Evolutionary conservation across 2,888 invertebrate genomes (phyloP), one percentile per base, ranked within the genome.

Genomic region (Scrobipalpa atriplicella): DNA sequence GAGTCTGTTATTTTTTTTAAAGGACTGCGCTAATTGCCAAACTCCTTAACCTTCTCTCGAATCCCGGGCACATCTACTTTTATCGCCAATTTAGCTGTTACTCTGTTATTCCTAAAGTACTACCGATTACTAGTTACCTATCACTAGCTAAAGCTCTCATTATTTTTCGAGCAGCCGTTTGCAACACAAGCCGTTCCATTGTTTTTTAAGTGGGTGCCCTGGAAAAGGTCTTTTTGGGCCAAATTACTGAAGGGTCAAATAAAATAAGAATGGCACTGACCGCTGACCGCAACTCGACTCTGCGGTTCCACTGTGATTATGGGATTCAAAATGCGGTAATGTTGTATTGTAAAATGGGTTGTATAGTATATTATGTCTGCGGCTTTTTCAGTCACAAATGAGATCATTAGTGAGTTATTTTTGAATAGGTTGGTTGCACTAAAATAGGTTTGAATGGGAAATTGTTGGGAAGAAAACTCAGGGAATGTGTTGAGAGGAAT

Each of bases 181-280:
- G 84, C 85, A 78, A 84, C 84, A 77, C 83, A 82, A 63, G 84
- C 85, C 76, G 75, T 86, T 83, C 81, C 79, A 81, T 80, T 83
- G 82, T 82, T 79, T 77, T 54, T 62, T 62, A 65, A 67, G 78
- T 75, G 75, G 76, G 73, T 68, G 72, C 75, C 65, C 66, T 56
- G 19, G 60, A 64, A 58, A 58, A 38, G 67, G 38, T 18, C 38
- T 54, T 54, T 64, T 54, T 3, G 54, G 29, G 54, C 2, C 54
- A 52, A 64, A 64, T 64, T 54, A 64, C 16, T 29, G 36, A 29
- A 38, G 64, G 64, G 52, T 64, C 18, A 64, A 64, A 54, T 54
- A 54, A 52, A 64, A 52, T 29, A 18, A 52, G 39, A 36, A 39
- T 16, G 21, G 21, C 3, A 54, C n/a, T 54, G 64, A 52, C 54